Evolutionary conservation across 1,140 invertebrate species (phyloP).

Genomic region (Drosophila lacertosa): DNA sequence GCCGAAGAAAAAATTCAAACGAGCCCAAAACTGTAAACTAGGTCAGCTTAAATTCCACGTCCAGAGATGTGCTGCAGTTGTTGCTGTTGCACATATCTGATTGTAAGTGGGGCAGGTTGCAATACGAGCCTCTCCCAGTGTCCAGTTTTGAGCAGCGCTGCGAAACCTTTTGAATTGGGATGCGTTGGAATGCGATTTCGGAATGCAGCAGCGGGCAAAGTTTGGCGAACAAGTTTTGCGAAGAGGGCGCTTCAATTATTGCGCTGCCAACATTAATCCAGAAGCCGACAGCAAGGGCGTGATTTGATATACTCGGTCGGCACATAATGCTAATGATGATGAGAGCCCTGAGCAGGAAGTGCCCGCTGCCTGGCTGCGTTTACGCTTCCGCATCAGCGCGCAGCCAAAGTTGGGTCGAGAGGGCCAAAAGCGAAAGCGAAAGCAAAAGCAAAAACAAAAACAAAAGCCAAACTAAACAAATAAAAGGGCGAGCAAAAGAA

Average conservation of each 20-base stretch:
- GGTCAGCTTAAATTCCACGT: constrained; percentile 26
- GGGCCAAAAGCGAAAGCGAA: constrained; percentile 37
- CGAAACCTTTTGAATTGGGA: too few species aligned
- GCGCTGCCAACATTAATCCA: background rate
- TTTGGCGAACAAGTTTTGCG: too few species aligned
- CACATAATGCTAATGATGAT: constrained; percentile 36
- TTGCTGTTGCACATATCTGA: background rate
- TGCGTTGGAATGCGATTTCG: too few species aligned
- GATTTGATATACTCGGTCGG: too few species aligned
- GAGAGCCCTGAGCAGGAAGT: constrained; percentile 13
- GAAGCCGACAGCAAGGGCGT: background rate
- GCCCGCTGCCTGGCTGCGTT: constrained; percentile 14
- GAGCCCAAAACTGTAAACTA: constrained; percentile 4
- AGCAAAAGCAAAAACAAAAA: constrained; percentile 35
- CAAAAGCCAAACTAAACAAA: constrained; percentile 64
- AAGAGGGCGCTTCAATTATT: too few species aligned
- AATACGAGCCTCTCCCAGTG: background rate
- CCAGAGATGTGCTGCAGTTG: background rate
- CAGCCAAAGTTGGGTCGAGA: constrained; percentile 13
- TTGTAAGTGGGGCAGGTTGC: background rate
- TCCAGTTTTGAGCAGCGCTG: background rate
- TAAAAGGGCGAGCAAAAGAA: constrained; percentile 42
- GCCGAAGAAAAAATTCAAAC: constrained; percentile 23
- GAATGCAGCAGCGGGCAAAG: too few species aligned
- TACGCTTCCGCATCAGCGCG: constrained; percentile 64